Conservation (phyloP, 2,113 vertebrate species). For the Lichenostomus cassidix region DNA sequence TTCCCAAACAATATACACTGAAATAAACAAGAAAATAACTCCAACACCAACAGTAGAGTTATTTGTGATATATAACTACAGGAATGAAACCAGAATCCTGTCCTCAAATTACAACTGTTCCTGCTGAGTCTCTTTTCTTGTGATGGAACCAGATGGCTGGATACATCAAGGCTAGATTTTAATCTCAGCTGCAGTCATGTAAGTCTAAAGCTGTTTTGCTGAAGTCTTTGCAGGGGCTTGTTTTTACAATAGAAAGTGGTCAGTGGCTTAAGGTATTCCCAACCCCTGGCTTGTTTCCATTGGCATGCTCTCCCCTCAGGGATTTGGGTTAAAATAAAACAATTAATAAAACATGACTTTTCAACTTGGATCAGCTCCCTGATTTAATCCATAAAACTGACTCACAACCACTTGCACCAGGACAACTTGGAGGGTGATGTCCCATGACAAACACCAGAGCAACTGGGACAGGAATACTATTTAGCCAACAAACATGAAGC, state of each 20-base stretch:
- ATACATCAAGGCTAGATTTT: constrained; percentile 45
- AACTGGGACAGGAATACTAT: background rate
- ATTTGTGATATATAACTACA: background rate
- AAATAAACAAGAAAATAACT: background rate
- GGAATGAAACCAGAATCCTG: constrained; percentile 22
- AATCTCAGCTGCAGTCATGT: constrained; percentile 47
- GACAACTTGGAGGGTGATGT: constrained; percentile 18
- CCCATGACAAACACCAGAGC: constrained; percentile 54
- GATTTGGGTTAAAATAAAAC: constrained; percentile 23
- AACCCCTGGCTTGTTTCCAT: background rate
- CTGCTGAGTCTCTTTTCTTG: constrained; percentile 40
- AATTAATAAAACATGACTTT: constrained; percentile 58
- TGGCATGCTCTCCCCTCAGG: background rate
- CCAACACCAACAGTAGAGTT: background rate
- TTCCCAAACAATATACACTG: background rate
- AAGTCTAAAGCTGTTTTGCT: constrained; percentile 38
- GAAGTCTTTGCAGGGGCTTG: constrained; percentile 21
- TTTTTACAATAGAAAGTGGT: constrained; percentile 65
- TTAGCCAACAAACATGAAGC: background rate
- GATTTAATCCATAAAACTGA: constrained; percentile 36
- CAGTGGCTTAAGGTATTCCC: constrained; percentile 51
- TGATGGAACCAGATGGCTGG: constrained; percentile 39
- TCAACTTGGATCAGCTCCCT: constrained; percentile 31
- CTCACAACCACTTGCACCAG: constrained; percentile 29
- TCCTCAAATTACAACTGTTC: constrained; percentile 27